Evolutionary conservation across 2,113 vertebrate genomes (phyloP).

Genomic region (Cyphomyrus plagiostoma): DNA sequence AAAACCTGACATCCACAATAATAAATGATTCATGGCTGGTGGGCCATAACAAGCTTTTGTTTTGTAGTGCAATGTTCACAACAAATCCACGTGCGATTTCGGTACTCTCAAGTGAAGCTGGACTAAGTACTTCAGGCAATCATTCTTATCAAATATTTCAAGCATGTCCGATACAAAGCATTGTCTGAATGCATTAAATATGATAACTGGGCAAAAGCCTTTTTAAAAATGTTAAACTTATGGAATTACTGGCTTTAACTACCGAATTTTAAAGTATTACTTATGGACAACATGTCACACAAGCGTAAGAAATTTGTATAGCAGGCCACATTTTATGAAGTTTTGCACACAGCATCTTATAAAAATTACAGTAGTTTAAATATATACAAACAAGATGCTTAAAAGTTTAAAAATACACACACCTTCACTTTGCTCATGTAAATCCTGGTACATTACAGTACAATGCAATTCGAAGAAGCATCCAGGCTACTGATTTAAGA

Average conservation of each 20-base stretch:
- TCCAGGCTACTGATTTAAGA: background rate
- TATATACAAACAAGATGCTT: background rate
- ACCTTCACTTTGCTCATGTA: background rate
- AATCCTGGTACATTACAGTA: background rate
- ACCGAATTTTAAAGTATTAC: background rate
- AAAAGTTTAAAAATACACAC: background rate
- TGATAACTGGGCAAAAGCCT: background rate
- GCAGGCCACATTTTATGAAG: background rate
- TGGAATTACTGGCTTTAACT: background rate
- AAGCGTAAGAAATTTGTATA: background rate
- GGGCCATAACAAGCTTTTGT: slow-evolving; percentile 43
- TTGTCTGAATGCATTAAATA: background rate
- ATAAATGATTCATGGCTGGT: slow-evolving; percentile 15
- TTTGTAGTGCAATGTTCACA: slow-evolving; percentile 41
- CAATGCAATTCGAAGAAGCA: background rate
- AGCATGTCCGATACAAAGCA: background rate
- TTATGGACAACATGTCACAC: background rate
- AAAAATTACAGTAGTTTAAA: background rate
- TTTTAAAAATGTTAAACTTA: background rate
- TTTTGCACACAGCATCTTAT: background rate
- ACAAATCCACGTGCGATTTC: background rate
- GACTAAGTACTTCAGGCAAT: background rate
- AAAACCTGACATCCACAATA: slow-evolving; percentile 20
- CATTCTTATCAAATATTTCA: background rate
- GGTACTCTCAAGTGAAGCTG: background rate